Evolutionary conservation across 2,888 invertebrate genomes (phyloP).

Genomic region (Malthinus flaveolus): DNA sequence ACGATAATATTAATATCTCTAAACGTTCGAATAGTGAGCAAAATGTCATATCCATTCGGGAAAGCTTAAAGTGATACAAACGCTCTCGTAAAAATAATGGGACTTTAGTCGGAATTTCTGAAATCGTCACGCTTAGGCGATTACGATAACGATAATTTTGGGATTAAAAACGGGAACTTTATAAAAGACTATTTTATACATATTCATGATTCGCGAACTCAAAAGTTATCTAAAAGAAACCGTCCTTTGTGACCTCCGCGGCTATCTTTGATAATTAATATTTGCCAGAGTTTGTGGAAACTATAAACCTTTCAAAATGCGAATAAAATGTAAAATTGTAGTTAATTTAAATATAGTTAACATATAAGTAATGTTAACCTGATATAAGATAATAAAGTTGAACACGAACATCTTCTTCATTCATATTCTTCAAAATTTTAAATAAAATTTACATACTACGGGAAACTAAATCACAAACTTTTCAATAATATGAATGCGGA

Average conservation of each 20-base stretch:
- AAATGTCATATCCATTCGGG: background rate
- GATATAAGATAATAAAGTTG: no score
- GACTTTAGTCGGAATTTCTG: slow-evolving; percentile 24
- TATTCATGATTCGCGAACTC: slow-evolving; percentile 41
- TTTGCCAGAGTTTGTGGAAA: slow-evolving; percentile 45
- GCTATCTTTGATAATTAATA: slow-evolving; percentile 47
- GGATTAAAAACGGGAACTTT: slow-evolving; percentile 42
- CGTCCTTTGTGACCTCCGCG: slow-evolving; percentile 43
- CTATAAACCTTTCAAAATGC: slow-evolving; percentile 48
- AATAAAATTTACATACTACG: no score
- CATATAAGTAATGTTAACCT: no score
- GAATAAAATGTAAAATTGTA: slow-evolving; percentile 47
- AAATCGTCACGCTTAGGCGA: slow-evolving; percentile 34
- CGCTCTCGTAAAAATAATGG: no score
- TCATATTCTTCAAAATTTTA: no score
- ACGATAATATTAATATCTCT: slow-evolving; percentile 3
- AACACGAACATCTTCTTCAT: no score
- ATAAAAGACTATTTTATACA: slow-evolving; percentile 45
- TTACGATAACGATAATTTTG: slow-evolving; percentile 44
- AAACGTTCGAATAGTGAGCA: background rate
- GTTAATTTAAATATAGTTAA: slow-evolving; percentile 20
- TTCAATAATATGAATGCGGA: no score
- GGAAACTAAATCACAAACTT: no score
- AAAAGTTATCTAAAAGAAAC: slow-evolving; percentile 43
- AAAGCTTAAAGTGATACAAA: background rate